Conservation (phyloP, 2,113 vertebrate species). For the Ranitomeya imitator region DNA sequence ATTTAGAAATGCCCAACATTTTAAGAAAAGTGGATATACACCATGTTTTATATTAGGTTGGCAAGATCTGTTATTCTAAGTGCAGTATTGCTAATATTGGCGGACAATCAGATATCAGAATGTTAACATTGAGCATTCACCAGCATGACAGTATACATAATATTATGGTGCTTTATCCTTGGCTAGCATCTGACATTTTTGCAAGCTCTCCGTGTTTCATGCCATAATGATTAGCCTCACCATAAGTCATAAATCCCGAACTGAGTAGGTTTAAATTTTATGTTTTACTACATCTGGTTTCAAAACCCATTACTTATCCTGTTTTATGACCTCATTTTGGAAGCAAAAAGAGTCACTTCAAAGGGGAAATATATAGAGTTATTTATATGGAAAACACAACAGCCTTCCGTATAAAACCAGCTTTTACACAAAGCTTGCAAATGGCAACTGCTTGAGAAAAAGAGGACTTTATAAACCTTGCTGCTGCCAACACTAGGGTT, state of each 20-base stretch:
- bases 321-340: slow-evolving; percentile 58
- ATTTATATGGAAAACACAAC: slow-evolving; percentile 58
- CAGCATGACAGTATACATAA: slow-evolving; percentile 42
- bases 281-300: slow-evolving; percentile 59
- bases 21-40: background rate
- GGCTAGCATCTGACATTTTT: slow-evolving; percentile 55
- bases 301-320: slow-evolving; percentile 59
- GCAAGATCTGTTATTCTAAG: background rate
- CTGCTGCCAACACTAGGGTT: slow-evolving; percentile 12
- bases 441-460: slow-evolving; percentile 44
- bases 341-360: slow-evolving; percentile 58
- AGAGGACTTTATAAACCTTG: slow-evolving; percentile 43
- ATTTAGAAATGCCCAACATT: background rate
- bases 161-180: slow-evolving; percentile 41
- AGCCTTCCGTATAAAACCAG: slow-evolving; percentile 58
- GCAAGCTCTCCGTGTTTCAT: slow-evolving; percentile 54
- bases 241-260: slow-evolving; percentile 58
- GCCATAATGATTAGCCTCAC: slow-evolving; percentile 56
- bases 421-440: slow-evolving; percentile 51
- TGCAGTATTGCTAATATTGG: slow-evolving; percentile 36
- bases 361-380: slow-evolving; percentile 57
- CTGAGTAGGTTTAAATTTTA: slow-evolving; percentile 59
- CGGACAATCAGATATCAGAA: slow-evolving; percentile 12
- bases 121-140: slow-evolving; percentile 19
- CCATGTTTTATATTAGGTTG: background rate